Evolutionary conservation across 2,888 invertebrate genomes (phyloP), one percentile per base, ranked within the genome.

Genomic region (Dynastes hyllus): DNA sequence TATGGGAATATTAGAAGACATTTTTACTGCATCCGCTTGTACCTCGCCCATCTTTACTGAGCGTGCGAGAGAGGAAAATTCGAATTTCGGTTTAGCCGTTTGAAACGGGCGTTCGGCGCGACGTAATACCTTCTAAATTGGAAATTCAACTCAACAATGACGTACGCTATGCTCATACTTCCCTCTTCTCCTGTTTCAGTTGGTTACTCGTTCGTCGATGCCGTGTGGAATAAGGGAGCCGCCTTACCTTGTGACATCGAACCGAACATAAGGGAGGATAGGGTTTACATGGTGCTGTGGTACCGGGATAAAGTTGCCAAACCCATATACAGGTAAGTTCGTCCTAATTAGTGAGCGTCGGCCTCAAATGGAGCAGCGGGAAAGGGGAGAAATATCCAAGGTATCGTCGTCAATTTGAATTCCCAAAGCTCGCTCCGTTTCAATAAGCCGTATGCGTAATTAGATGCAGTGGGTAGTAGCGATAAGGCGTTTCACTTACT

Each of bases 241-340:
- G 94, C 95, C 75, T 90, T 97, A 85, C 97, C 97, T 53, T 97
- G 97, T 91, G 95, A 97, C 92, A 95, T 97, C 88, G 95, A 95
- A 85, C 96, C 96, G 77, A 93, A 94, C 87, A 92, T 93, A 78
- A 92, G 93, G 85, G 95, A 95, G 85, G 97, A 97, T 89, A 92
- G 95, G 81, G 96, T 97, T 80, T 96, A 96, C 90, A 96, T 97
- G 95, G 96, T 97, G 84, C 92, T 97, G 76, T 97, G 97, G 97
- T 97, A 96, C 89, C 92, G 95, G 83, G 96, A 96, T 88, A 94
- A 94, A 85, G 94, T 94, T 76, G 95, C 94, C 82, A 96, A 96
- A 89, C 97, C 97, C 83, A 94, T 97, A 86, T 97, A 96, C 92
- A 97, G 96, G 97, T 96, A 90, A 91, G 90, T 79, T 8, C 55